These are phyloP conservation scores for Hippocampus guttulatus DNA, from an alignment of 2,113 vertebrate species.

Conservation along the genomic window DNA sequence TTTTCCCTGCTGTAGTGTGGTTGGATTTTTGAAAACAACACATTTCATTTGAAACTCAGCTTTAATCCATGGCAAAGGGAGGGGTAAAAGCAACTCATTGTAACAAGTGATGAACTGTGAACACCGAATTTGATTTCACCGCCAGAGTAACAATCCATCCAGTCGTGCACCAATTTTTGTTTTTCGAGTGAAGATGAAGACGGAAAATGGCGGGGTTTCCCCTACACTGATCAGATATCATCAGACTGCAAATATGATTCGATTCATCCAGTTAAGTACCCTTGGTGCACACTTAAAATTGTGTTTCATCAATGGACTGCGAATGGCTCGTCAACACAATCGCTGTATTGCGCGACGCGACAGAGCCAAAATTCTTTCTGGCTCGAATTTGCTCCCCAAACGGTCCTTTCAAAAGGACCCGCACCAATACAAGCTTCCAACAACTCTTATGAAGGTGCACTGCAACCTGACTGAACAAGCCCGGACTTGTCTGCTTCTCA, in stretches of 20 bases:
- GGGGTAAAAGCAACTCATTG: too few species aligned
- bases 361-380: background rate
- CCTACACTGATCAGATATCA: too few species aligned
- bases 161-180: background rate
- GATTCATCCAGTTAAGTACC: background rate
- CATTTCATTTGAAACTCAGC: background rate
- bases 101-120: too few species aligned
- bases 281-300: background rate
- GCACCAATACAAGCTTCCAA: conserved; percentile 20
- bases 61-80: background rate
- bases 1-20: background rate
- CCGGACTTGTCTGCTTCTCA: conserved; percentile 54
- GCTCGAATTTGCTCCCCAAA: background rate
- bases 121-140: background rate
- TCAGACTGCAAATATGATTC: background rate
- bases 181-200: background rate
- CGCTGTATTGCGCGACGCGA: background rate
- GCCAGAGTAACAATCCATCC: background rate
- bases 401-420: background rate
- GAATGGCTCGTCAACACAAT: background rate
- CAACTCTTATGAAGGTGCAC: conserved; percentile 31
- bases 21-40: background rate
- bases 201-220: too few species aligned
- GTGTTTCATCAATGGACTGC: background rate
- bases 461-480: conserved; percentile 38